Evolutionary conservation across 2,113 vertebrate species (phyloP).

Genomic region (Serilophus lunatus): DNA sequence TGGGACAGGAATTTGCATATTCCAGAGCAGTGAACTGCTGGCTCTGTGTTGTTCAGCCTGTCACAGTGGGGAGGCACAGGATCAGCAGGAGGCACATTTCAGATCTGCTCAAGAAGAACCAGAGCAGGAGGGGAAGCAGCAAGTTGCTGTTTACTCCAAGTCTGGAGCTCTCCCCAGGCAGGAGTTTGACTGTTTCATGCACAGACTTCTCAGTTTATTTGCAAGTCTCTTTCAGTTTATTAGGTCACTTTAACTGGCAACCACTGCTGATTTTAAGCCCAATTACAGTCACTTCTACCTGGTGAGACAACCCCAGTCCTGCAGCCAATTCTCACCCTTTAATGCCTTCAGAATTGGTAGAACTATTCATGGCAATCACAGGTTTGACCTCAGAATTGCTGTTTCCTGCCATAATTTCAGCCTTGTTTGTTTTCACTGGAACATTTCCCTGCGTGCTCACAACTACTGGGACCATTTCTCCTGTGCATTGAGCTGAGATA

Average conservation of each 20-base stretch:
- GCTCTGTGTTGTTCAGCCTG: neutral
- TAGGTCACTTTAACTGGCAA: slow-evolving; percentile 20
- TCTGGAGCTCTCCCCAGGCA: neutral
- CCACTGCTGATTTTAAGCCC: neutral
- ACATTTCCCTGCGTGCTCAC: neutral
- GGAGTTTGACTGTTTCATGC: neutral
- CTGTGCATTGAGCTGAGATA: neutral
- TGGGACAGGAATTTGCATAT: neutral
- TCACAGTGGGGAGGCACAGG: neutral
- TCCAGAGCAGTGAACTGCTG: neutral
- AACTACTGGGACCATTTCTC: neutral
- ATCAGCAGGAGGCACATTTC: neutral
- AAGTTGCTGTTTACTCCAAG: neutral
- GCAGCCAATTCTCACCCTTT: neutral
- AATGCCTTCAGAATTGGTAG: neutral
- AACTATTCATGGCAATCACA: neutral
- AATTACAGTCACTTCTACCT: slow-evolving; percentile 19
- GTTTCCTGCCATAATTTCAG: neutral
- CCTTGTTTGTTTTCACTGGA: neutral
- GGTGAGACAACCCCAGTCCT: neutral
- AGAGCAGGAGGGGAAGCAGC: neutral
- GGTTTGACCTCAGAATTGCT: neutral
- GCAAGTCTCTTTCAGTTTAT: neutral
- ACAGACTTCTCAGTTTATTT: neutral
- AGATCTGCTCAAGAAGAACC: neutral